phyloP scores from a whole-genome alignment of 2,797 vertebrate genomes.

The Spea hammondii region DNA sequence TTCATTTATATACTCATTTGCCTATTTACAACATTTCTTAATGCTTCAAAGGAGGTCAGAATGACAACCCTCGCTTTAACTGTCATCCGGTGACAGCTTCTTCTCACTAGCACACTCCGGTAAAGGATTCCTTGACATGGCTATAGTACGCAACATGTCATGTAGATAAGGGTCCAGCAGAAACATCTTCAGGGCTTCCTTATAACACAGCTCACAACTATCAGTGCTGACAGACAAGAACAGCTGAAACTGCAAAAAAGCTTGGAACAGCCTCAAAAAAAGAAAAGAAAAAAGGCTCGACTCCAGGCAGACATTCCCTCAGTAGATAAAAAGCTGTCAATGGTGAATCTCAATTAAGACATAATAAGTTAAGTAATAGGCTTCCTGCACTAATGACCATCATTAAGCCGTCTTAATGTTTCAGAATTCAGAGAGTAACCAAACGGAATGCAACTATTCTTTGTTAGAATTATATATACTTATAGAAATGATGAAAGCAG shows the following conservation, averaged over 20 bases:
- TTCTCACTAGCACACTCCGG: conserved; percentile 4
- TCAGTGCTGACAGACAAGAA: background rate
- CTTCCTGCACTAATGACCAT: too few species aligned
- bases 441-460: too few species aligned
- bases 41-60: conserved; percentile 2
- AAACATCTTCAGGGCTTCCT: conserved; percentile 2
- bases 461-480: too few species aligned
- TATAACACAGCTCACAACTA: background rate
- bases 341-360: background rate
- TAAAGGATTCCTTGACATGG: conserved; percentile 18
- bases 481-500: too few species aligned
- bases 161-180: background rate
- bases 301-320: background rate
- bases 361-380: too few species aligned
- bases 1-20: conserved; percentile 2
- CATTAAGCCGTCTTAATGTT: too few species aligned
- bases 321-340: background rate
- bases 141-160: conserved; percentile 13
- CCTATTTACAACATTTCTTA: background rate
- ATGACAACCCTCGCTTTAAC: conserved; percentile 8
- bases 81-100: conserved; percentile 32
- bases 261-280: background rate
- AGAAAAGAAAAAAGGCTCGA: background rate
- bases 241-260: background rate
- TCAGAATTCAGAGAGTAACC: too few species aligned